phyloP scores from a whole-genome alignment of 2,888 invertebrate species.

The Lepidocyrtinus sp. region DNA sequence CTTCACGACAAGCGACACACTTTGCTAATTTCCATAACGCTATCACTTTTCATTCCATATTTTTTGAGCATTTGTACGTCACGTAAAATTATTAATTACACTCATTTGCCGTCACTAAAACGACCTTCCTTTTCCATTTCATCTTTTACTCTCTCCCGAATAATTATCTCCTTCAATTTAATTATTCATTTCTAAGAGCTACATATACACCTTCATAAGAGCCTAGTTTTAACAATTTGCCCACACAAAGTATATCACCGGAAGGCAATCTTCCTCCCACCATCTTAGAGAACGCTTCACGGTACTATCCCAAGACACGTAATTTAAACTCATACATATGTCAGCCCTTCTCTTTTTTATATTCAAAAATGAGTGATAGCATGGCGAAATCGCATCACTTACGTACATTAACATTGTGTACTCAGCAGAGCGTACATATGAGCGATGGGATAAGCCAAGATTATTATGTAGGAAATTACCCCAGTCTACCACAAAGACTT shows the following conservation, averaged over 20 bases:
- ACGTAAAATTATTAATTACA: neutral
- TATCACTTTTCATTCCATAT: neutral
- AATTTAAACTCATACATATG: neutral
- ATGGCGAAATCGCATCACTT: neutral
- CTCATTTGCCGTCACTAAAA: neutral
- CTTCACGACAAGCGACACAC: neutral
- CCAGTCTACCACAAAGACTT: neutral
- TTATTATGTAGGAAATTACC: neutral
- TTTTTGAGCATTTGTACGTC: neutral
- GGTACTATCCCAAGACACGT: neutral
- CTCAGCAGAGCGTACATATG: neutral
- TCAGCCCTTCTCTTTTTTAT: neutral
- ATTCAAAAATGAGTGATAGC: neutral
- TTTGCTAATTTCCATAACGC: neutral
- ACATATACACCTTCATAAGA: neutral
- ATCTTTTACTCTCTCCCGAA: no score
- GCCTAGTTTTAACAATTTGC: no score
- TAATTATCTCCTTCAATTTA: neutral
- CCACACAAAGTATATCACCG: neutral
- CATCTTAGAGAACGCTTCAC: no score
- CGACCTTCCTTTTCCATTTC: neutral
- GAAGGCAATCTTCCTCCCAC: neutral
- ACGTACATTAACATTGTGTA: no score
- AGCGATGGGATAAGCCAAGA: neutral
- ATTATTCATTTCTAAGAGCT: neutral